Conservation (phyloP, 2,888 invertebrate genomes). For the Oscheius sp. region DNA sequence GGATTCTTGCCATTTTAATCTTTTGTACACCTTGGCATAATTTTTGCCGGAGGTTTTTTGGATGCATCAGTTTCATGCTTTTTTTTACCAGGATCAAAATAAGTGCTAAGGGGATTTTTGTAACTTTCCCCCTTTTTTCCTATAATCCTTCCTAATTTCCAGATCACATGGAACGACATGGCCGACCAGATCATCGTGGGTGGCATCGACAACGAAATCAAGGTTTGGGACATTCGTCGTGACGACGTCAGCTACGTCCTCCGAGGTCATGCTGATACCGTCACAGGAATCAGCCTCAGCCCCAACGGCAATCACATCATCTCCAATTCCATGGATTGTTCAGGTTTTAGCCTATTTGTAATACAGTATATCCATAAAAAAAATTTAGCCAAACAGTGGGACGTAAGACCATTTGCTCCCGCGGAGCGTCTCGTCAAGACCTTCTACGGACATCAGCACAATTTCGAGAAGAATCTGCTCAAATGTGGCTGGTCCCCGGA, state of each 20-base stretch:
- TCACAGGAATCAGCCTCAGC: conserved; percentile 88
- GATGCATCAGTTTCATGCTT: no score
- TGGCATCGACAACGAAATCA: conserved; percentile 96
- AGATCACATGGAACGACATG: conserved; percentile 87
- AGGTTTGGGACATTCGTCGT: conserved; percentile 95
- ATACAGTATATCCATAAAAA: background rate
- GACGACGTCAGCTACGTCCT: conserved; percentile 85
- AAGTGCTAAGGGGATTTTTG: no score
- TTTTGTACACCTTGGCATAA: no score
- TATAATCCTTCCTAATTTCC: no score
- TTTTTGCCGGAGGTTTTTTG: no score
- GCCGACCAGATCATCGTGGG: conserved; percentile 93
- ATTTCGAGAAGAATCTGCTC: conserved; percentile 95
- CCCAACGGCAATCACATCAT: conserved; percentile 83
- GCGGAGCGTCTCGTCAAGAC: conserved; percentile 86
- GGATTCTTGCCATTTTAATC: no score
- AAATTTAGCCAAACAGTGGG: conserved; percentile 87
- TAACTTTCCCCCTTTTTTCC: no score
- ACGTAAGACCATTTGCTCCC: conserved; percentile 93
- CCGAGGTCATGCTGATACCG: conserved; percentile 92
- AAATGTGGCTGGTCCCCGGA: conserved; percentile 93
- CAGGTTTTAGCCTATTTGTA: conserved; percentile 75
- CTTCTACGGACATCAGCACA: conserved; percentile 92
- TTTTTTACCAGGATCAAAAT: no score
- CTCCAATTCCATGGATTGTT: conserved; percentile 96